These are phyloP conservation scores for Popillia japonica DNA, from an alignment of 1,140 invertebrate genomes.

Conservation along the genomic window DNA sequence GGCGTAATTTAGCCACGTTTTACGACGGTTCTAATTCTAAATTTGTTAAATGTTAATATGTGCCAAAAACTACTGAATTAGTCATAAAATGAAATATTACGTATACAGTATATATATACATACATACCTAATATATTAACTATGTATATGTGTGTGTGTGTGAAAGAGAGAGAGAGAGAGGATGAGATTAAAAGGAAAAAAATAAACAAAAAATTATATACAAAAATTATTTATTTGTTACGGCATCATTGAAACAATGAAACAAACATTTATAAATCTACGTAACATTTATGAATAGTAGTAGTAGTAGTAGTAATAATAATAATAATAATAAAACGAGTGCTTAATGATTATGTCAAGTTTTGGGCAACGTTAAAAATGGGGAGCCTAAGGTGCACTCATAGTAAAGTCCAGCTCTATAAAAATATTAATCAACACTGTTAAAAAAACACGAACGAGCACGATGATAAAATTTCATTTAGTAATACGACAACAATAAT, in stretches of 20 bases:
- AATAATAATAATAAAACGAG: not conserved
- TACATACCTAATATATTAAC: too few species aligned
- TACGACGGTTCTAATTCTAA: not conserved
- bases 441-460: too few species aligned
- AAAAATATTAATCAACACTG: too few species aligned
- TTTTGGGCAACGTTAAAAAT: not conserved
- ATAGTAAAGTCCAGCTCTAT: too few species aligned
- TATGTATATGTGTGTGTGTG: not conserved
- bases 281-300: not conserved
- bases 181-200: not conserved
- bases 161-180: too few species aligned
- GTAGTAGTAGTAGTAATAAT: too few species aligned
- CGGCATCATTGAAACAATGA: not conserved
- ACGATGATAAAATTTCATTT: too few species aligned
- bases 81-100: not conserved
- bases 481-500: too few species aligned
- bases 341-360: not conserved
- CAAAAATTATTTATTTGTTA: not conserved
- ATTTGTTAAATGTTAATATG: not conserved
- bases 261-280: not conserved
- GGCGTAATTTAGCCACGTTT: not conserved
- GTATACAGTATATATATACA: not conserved
- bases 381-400: too few species aligned
- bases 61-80: conserved; percentile 1
- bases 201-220: not conserved